Evolutionary conservation across 2,113 vertebrate genomes (phyloP), one percentile per base, ranked within the genome.

Genomic region (Bettongia penicillata): DNA sequence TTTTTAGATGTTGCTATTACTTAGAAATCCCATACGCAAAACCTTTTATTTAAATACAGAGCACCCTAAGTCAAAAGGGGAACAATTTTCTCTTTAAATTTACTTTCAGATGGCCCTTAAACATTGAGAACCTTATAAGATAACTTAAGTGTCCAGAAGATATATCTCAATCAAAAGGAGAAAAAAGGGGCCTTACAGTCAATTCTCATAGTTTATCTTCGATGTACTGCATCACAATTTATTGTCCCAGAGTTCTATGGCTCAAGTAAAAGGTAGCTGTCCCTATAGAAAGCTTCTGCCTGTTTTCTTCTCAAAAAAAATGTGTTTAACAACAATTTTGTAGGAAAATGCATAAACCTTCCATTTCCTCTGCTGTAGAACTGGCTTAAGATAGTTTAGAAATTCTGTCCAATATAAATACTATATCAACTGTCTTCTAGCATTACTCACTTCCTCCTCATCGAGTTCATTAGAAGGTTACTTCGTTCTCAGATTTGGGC

Each of bases 391-490:
- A 96, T 96, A 97, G 98, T 98, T 97, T 92, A 96, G 96, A 26
- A 93, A 94, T 94, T 97, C 68, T 8, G 94, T 99, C 99, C 99
- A 99, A 99, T 92, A 98, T 98, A 99, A 99, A 99, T 97, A 99
- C 98, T 91, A 95, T 96, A 98, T 98, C 98, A 98, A 96, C 98
- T 95, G 95, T 98, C 98, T 98, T 98, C 97, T 95, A 97, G 93
- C 97, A 96, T 99, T 98, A 99, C 98, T 99, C 99, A 99, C 93
- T 99, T 99, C 99, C 99, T 98, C 97, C 96, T 84, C 93, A 90
- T 94, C 0, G 68, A 98, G 99, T 99, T 99, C 99, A 99, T 89
- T 94, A 57, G 91, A 94, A 98, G 99, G 99, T 99, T 98, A 99
- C 95, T 90, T 93, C 95, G 98, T 99, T 99, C 99, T 99, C 99